Base-by-base conservation (phyloP, 2,888 invertebrate genomes). In the Xylota segnis region DNA sequence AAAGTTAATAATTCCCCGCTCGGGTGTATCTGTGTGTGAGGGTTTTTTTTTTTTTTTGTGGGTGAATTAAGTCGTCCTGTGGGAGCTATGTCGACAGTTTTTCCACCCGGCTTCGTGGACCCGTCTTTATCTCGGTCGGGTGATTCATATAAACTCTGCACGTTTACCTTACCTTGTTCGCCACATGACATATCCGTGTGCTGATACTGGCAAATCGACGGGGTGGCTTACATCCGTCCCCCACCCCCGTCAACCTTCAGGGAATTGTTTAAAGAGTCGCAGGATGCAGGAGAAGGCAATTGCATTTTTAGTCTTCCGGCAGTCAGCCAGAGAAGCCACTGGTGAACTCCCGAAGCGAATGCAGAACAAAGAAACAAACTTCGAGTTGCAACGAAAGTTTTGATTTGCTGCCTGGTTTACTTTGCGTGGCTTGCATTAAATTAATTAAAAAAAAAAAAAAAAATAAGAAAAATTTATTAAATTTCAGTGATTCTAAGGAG, bases 41-140 rank as follows among this genome's bases (percentile, higher is more conserved):
- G n/a, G n/a, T n/a, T n/a, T n/a, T n/a, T n/a, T n/a, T 23, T 23
- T 23, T 23, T 72, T 70, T 84, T 40, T 32, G 58, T 50, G 59
- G 58, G 70, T 43, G 68, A 71, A 86, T 86, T 82, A 86, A 81
- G 75, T 81, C 75, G 45, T 65, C 84, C 84, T 32, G 27, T 68
- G 82, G 59, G 71, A 71, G 82, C 75, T 32, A 71, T 76, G 84
- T 76, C 82, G 66, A 82, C 82, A 76, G 65, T 86, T 81, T 82
- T 75, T 66, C 37, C 70, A 68, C 52, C 52, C 45, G 61, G 9
- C 52, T 12, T 9, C 68, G 47, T 23, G n/a, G 65, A 61, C 61
- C 32, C 14, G 68, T 68, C 78, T 63, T 68, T 79, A 78, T 78
- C 78, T 56, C 58, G 68, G 54, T 68, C 78, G 78, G 58, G 52